Evolutionary conservation across 2,888 invertebrate genomes (phyloP).

Genomic region (Pheosia gnoma): DNA sequence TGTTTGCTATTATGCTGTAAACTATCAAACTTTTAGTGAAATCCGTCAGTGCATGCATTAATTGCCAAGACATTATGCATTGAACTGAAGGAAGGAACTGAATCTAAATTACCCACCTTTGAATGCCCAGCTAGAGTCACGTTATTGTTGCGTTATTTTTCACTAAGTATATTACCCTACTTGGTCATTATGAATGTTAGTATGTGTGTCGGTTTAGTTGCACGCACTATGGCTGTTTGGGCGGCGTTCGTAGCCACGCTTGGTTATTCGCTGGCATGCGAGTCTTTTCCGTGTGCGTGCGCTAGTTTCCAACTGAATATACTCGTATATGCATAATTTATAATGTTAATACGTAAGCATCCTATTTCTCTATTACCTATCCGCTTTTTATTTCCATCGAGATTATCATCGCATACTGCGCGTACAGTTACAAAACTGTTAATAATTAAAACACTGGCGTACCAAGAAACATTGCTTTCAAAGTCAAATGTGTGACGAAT

Average conservation of each 20-base stretch:
- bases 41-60: no score
- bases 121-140: no score
- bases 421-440: conserved; percentile 29
- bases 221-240: conserved; percentile 47
- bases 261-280: conserved; percentile 52
- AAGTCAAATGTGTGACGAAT: conserved; percentile 42
- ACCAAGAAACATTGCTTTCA: conserved; percentile 30
- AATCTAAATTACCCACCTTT: no score
- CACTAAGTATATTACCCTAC: neutral
- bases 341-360: conserved; percentile 24
- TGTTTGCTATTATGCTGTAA: neutral
- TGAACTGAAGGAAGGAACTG: no score
- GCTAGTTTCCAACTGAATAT: conserved; percentile 47
- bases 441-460: conserved; percentile 30
- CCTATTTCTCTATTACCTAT: conserved; percentile 27
- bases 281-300: conserved; percentile 64
- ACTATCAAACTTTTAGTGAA: no score
- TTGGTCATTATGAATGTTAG: neutral
- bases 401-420: conserved; percentile 7
- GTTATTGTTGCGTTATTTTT: no score
- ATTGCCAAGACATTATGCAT: no score
- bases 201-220: conserved; percentile 43
- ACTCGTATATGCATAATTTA: conserved; percentile 41
- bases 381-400: conserved; percentile 9
- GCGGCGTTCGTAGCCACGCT: conserved; percentile 51